Percentiles rank a stretch among this genome's conserved stretches.
phyloP scores from a whole-genome alignment of 1,140 invertebrate genomes.

The Zelostemma sp. region DNA sequence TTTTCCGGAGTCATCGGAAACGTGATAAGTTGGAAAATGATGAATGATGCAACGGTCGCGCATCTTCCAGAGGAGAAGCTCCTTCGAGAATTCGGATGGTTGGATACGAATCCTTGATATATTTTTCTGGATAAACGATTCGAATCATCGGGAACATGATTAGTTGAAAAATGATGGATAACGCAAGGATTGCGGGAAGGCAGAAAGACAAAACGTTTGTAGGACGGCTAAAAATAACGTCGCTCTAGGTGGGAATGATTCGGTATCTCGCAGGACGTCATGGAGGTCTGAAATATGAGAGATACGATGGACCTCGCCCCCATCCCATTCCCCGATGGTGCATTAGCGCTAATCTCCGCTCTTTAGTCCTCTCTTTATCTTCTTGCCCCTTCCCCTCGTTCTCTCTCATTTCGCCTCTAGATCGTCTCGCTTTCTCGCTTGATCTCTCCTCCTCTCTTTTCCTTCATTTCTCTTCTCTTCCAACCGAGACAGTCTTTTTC shows the following conservation, averaged over 20 bases:
- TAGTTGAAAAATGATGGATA: too few species aligned
- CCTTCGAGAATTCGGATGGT: too few species aligned
- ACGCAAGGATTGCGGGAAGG: not conserved
- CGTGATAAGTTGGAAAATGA: too few species aligned
- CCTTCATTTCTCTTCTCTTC: conserved; percentile 27
- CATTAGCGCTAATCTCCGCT: conserved; percentile 72
- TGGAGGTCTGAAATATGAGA: conserved; percentile 70
- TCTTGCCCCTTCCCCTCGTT: conserved; percentile 49
- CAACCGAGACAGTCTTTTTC: conserved; percentile 20
- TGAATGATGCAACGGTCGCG: too few species aligned
- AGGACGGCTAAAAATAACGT: conserved; percentile 61
- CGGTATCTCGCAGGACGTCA: conserved; percentile 68
- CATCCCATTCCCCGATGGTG: conserved; percentile 66
- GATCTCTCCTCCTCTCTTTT: conserved; percentile 18
- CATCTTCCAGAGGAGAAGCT: too few species aligned
- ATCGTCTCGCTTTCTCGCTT: not conserved
- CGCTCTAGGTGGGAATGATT: conserved; percentile 67
- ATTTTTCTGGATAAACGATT: too few species aligned
- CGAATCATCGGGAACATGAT: too few species aligned
- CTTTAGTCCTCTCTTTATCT: conserved; percentile 70
- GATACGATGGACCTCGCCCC: conserved; percentile 67
- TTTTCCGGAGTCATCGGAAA: too few species aligned
- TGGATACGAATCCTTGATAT: too few species aligned
- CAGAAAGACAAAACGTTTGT: not conserved
- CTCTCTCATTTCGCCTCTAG: conserved; percentile 4